A percentile compares a stretch with the other conserved stretches of the same genome.
Evolutionary conservation across 2,797 vertebrate species (phyloP).

Genomic region (Oreochromis grahami): DNA sequence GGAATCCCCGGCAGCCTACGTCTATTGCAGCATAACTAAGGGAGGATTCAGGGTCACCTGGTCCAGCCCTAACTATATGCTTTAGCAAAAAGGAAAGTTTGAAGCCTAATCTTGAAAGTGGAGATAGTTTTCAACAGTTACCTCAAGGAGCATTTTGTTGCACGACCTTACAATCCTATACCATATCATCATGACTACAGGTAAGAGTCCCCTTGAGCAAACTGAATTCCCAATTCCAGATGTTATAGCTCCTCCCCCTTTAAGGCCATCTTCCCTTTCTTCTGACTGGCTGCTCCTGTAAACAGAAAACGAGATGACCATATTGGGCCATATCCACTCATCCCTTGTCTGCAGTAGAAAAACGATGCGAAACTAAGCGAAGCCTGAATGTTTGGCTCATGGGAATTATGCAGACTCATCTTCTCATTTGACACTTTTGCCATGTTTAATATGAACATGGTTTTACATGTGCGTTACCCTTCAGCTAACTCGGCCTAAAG

Average conservation of each 20-base stretch:
- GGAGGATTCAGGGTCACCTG: no score
- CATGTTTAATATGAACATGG: neutral
- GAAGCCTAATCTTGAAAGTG: neutral
- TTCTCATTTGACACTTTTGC: neutral
- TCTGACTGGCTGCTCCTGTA: neutral
- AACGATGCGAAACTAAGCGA: neutral
- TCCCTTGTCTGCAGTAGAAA: neutral
- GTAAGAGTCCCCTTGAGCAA: fast-evolving
- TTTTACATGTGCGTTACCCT: neutral
- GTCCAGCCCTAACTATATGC: no score
- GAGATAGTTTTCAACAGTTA: fast-evolving
- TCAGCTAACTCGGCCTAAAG: neutral
- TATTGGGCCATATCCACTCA: neutral
- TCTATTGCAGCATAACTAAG: no score
- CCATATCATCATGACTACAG: fast-evolving
- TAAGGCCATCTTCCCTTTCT: neutral
- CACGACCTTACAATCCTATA: neutral
- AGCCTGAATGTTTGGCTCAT: neutral
- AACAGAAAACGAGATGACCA: neutral
- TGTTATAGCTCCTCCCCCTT: neutral
- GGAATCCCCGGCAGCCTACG: no score
- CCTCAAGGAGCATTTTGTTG: neutral
- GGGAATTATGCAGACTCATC: neutral
- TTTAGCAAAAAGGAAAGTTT: no score
- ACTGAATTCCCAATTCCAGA: neutral